Evolutionary conservation across 2,113 vertebrate genomes (phyloP).

Genomic region (Tauraco erythrolophus): DNA sequence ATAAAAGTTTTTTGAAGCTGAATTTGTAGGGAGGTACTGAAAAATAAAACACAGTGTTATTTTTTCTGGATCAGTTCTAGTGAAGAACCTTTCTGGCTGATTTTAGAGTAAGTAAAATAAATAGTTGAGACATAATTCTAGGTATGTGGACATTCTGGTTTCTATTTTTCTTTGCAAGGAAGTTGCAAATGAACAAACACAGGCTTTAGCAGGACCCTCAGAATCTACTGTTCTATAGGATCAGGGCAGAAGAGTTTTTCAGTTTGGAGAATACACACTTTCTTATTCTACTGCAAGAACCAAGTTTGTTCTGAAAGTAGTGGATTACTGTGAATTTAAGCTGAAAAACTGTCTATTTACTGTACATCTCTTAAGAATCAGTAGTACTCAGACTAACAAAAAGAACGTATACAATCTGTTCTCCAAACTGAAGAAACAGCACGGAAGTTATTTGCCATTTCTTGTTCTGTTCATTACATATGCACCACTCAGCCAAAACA

Average conservation of each 20-base stretch:
- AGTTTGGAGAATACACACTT: not conserved
- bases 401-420: accelerated
- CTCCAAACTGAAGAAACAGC: not conserved
- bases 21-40: not conserved
- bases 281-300: not conserved
- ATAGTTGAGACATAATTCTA: not conserved
- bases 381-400: not conserved
- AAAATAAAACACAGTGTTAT: not conserved
- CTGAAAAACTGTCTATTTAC: not conserved
- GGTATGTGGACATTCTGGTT: not conserved
- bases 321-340: not conserved
- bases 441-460: not conserved
- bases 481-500: not conserved
- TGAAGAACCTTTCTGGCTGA: not conserved
- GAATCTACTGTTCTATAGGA: not conserved
- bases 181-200: not conserved
- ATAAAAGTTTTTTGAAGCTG: not conserved
- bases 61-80: not conserved
- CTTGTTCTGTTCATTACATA: not conserved
- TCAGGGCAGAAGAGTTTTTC: not conserved
- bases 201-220: not conserved
- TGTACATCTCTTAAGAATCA: not conserved
- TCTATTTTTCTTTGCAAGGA: not conserved
- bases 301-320: not conserved
- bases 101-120: not conserved